These are phyloP conservation scores for Chamaea fasciata DNA, from an alignment of 2,113 vertebrate species.

Conservation along the genomic window DNA sequence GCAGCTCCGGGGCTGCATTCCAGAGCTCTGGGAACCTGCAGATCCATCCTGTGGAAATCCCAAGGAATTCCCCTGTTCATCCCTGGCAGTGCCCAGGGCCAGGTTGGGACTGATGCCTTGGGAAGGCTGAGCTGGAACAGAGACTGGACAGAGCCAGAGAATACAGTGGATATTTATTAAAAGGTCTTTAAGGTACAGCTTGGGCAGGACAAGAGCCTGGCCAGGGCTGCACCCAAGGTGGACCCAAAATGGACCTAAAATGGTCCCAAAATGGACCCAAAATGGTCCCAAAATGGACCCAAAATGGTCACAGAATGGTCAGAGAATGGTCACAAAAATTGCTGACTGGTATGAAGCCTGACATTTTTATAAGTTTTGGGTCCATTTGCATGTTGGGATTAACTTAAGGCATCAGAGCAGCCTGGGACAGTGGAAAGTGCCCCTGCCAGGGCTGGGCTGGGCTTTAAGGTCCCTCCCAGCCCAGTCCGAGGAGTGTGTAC, in stretches of 20 bases:
- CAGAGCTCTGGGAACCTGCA: background rate
- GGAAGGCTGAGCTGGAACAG: no score
- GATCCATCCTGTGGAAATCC: accelerated
- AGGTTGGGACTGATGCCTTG: background rate
- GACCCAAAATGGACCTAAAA: no score
- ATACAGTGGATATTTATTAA: background rate
- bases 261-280: no score
- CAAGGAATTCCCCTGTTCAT: accelerated
- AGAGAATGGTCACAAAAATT: no score
- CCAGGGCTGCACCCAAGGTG: no score
- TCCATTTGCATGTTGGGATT: background rate
- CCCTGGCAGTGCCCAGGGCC: background rate
- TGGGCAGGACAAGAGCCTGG: no score
- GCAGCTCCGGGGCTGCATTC: background rate
- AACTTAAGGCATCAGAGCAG: no score
- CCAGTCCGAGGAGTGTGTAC: background rate
- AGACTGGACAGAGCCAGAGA: background rate
- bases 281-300: no score
- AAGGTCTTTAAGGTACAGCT: no score
- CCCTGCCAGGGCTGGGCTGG: background rate
- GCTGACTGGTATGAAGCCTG: no score
- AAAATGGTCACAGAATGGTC: no score
- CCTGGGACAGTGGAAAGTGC: background rate
- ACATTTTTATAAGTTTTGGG: background rate
- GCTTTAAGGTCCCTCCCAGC: background rate